Conservation (phyloP, 2,113 vertebrate genomes). For the Muscicapa adusta region DNA sequence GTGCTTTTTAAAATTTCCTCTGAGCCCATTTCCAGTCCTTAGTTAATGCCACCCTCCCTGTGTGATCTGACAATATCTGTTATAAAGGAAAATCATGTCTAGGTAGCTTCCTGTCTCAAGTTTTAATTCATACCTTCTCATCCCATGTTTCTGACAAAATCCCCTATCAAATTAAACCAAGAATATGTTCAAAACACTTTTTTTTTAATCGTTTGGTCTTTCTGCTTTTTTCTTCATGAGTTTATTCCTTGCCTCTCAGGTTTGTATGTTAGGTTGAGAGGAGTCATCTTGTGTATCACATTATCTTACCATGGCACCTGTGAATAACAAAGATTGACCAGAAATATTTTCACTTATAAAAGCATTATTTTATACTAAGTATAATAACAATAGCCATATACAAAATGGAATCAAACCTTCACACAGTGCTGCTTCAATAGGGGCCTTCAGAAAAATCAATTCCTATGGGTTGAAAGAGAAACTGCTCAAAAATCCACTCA, state of each 20-base stretch:
- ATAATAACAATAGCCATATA: background rate
- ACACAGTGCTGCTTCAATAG: background rate
- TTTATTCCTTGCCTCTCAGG: background rate
- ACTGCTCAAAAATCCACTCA: background rate
- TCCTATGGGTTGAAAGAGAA: background rate
- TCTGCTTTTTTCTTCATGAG: rapidly evolving
- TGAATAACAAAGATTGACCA: background rate
- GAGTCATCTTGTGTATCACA: background rate
- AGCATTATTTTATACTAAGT: background rate
- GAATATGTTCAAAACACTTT: background rate
- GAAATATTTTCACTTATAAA: background rate
- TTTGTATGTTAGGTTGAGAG: background rate
- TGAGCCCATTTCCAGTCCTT: background rate
- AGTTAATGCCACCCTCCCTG: background rate
- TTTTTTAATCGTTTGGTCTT: background rate
- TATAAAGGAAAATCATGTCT: background rate
- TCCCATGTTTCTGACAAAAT: background rate
- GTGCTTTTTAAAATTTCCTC: background rate
- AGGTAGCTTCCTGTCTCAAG: background rate
- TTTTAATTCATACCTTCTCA: background rate
- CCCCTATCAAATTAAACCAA: background rate
- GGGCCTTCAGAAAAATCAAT: background rate
- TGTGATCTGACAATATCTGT: background rate
- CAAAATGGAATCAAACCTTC: background rate
- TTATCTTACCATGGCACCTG: background rate